These are phyloP conservation scores for Canis aureus DNA, from an alignment of 2,113 vertebrate species.

Conservation along the genomic window DNA sequence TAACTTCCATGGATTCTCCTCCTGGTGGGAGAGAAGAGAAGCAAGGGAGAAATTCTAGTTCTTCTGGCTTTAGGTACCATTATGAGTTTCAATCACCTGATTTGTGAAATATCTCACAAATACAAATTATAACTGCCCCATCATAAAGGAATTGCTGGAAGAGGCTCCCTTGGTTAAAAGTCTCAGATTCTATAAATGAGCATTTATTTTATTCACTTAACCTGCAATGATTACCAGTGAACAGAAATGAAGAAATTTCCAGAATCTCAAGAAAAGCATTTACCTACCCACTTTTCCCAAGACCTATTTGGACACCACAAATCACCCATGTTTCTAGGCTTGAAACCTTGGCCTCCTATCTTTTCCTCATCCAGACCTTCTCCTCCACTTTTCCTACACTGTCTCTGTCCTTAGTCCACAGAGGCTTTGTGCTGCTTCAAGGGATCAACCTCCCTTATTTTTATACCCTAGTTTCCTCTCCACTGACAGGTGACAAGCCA, in stretches of 20 bases:
- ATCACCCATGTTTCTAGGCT: background rate
- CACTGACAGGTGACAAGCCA: background rate
- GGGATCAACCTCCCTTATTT: background rate
- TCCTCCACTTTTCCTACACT: background rate
- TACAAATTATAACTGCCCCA: background rate
- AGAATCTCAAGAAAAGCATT: constrained; percentile 11
- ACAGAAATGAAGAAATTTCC: background rate
- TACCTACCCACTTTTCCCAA: background rate
- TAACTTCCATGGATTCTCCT: background rate
- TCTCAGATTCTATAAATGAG: constrained; percentile 15
- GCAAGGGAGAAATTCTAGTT: background rate
- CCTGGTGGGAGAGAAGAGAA: background rate
- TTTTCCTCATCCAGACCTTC: background rate
- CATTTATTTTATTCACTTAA: background rate
- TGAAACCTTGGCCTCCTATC: background rate
- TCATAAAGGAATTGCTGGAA: constrained; percentile 11
- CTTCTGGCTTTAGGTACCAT: background rate
- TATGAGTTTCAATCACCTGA: background rate
- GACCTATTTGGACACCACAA: background rate
- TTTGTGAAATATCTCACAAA: background rate
- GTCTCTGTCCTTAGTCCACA: background rate
- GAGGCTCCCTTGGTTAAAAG: background rate
- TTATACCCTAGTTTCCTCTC: background rate
- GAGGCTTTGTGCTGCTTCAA: background rate
- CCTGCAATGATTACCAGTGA: background rate